phyloP scores from a whole-genome alignment of 2,888 invertebrate species.

The Phymatocera aterrima region DNA sequence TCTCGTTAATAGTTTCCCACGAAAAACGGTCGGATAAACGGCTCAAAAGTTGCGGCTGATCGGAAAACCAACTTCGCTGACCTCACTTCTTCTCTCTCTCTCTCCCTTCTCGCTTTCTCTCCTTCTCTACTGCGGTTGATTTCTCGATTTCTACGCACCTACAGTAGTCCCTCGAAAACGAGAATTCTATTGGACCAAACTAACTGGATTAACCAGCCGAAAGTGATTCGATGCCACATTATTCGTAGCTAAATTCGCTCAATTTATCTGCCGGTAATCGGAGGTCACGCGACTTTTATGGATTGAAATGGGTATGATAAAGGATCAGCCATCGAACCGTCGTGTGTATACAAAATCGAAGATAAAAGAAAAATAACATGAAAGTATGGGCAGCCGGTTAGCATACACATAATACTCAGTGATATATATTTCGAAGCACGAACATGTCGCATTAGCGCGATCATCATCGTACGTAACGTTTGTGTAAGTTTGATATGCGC shows the following conservation, averaged over 20 bases:
- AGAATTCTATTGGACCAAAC: constrained; percentile 14
- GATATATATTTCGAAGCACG: constrained; percentile 42
- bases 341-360: background rate
- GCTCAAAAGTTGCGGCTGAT: constrained; percentile 29
- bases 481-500: background rate
- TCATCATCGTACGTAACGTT: background rate
- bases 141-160: background rate
- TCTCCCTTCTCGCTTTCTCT: too few relatives aligned
- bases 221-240: background rate
- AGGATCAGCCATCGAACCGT: constrained; percentile 7
- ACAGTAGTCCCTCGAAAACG: background rate
- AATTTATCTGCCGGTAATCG: constrained; percentile 4
- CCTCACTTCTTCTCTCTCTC: too few relatives aligned
- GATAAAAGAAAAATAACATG: constrained; percentile 5
- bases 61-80: background rate
- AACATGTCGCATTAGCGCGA: constrained; percentile 45
- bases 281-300: background rate
- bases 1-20: constrained; percentile 33
- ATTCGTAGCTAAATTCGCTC: background rate
- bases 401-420: constrained; percentile 1
- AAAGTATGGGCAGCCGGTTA: constrained; percentile 2
- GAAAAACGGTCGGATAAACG: background rate
- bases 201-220: constrained; percentile 16
- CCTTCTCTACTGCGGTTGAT: background rate
- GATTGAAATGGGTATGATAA: constrained; percentile 6